These are phyloP conservation scores for Melanophora roralis DNA, from an alignment of 2,888 invertebrate genomes.

Conservation along the genomic window DNA sequence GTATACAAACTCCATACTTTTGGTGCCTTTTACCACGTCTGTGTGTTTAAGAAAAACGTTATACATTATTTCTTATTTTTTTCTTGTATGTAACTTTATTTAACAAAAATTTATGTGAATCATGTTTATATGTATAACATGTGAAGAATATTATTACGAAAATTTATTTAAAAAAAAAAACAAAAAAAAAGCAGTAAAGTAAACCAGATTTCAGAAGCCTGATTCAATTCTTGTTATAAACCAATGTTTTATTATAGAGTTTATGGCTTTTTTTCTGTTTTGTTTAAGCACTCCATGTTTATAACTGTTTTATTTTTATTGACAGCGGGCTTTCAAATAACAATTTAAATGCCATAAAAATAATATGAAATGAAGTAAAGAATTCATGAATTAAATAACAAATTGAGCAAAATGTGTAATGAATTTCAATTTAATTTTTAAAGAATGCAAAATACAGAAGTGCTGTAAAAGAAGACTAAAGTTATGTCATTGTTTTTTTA, in stretches of 20 bases:
- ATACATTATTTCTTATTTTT: slow-evolving; percentile 10
- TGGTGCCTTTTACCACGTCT: background rate
- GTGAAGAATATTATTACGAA: slow-evolving; percentile 52
- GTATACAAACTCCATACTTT: background rate
- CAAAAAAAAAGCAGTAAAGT: background rate
- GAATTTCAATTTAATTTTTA: slow-evolving; percentile 40
- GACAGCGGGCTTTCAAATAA: slow-evolving; percentile 9
- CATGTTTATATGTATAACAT: slow-evolving; percentile 56
- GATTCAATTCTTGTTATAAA: slow-evolving; percentile 27
- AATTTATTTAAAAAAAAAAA: slow-evolving; percentile 8
- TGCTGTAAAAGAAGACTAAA: slow-evolving; percentile 2
- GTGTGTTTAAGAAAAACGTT: slow-evolving; percentile 29
- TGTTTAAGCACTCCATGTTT: background rate
- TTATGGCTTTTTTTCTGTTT: background rate
- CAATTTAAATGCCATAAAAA: slow-evolving; percentile 22
- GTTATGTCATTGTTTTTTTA: slow-evolving; percentile 26
- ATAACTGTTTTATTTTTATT: slow-evolving; percentile 48
- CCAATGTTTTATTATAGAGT: slow-evolving; percentile 21
- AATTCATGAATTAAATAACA: background rate
- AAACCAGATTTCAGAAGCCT: slow-evolving; percentile 32
- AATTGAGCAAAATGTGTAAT: slow-evolving; percentile 29
- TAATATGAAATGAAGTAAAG: slow-evolving; percentile 4
- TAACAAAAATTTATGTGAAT: slow-evolving; percentile 51
- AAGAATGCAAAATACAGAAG: background rate
- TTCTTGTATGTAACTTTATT: slow-evolving; percentile 21